These are phyloP conservation scores for Lithobius niger DNA, from an alignment of 1,140 invertebrate genomes.

Conservation along the genomic window DNA sequence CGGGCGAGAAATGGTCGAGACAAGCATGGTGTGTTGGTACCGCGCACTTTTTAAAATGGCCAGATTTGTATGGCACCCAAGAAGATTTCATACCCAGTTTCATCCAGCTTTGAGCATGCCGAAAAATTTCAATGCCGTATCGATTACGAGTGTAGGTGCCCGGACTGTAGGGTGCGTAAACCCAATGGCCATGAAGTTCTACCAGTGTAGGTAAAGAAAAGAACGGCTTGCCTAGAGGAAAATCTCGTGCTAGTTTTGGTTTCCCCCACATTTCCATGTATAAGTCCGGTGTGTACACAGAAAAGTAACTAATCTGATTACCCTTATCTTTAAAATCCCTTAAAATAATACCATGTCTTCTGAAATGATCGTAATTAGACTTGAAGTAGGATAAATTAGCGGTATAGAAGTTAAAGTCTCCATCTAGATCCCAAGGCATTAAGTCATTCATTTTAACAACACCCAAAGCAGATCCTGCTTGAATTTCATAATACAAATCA, in stretches of 20 bases:
- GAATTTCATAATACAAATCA: constrained; percentile 19
- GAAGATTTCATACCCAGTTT: neutral
- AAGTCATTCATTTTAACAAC: neutral
- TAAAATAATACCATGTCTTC: neutral
- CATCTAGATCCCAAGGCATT: constrained; percentile 1
- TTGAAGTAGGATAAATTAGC: neutral
- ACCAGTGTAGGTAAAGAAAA: constrained; percentile 18
- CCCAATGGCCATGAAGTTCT: constrained; percentile 21
- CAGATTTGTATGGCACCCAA: constrained; percentile 6
- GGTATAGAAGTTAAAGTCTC: neutral
- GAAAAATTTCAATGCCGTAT: constrained; percentile 23
- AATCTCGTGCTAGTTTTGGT: neutral
- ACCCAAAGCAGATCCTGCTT: neutral
- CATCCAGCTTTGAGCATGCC: constrained; percentile 16
- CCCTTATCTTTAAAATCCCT: neutral
- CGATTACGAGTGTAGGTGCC: constrained; percentile 27
- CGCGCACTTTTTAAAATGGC: constrained; percentile 10
- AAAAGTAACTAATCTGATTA: neutral
- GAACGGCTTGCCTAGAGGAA: neutral
- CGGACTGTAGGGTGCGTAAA: constrained; percentile 23
- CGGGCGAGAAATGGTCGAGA: constrained; percentile 2
- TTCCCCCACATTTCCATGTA: neutral
- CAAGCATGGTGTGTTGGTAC: constrained; percentile 6
- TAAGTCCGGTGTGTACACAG: neutral
- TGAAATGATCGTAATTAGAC: neutral